Evolutionary conservation across 2,888 invertebrate genomes (phyloP).

Genomic region (Melanostoma mellinum): DNA sequence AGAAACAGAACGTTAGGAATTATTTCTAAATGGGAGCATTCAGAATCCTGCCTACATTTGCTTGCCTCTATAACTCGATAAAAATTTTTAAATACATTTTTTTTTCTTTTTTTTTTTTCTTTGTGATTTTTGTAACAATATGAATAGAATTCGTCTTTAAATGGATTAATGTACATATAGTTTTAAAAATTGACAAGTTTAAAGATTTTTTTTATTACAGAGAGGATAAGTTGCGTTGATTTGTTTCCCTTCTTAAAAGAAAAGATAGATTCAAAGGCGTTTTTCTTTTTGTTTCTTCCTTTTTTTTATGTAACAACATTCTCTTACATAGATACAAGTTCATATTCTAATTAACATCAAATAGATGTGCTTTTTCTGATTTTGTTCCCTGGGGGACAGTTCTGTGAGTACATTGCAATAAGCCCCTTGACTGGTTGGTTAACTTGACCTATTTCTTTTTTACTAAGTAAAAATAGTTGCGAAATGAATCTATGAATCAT

Average conservation of each 20-base stretch:
- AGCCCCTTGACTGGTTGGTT: conserved; percentile 29
- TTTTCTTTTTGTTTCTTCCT: conserved; percentile 10
- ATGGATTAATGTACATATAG: conserved; percentile 26
- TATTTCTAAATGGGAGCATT: too few species aligned
- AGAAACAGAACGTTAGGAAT: too few species aligned
- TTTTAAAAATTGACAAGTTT: conserved; percentile 60
- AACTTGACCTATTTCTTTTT: neutral
- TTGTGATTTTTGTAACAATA: conserved; percentile 38
- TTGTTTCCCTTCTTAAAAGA: neutral
- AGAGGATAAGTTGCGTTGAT: conserved; percentile 9
- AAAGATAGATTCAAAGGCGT: conserved; percentile 31
- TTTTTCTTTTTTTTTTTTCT: conserved; percentile 21
- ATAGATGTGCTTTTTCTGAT: conserved; percentile 19
- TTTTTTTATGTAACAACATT: conserved; percentile 35
- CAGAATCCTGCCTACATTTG: neutral
- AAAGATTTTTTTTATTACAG: conserved; percentile 9
- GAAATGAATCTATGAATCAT: too few species aligned
- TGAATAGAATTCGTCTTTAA: conserved; percentile 43
- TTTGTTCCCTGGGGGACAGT: conserved; percentile 8
- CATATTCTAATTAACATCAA: conserved; percentile 25
- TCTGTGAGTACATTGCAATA: conserved; percentile 56
- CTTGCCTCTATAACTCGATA: conserved; percentile 11
- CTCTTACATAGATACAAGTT: conserved; percentile 48
- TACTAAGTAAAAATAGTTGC: neutral
- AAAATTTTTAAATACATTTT: conserved; percentile 10